These are phyloP conservation scores for Hartigia nigra DNA, from an alignment of 2,888 invertebrate species.

Conservation along the genomic window DNA sequence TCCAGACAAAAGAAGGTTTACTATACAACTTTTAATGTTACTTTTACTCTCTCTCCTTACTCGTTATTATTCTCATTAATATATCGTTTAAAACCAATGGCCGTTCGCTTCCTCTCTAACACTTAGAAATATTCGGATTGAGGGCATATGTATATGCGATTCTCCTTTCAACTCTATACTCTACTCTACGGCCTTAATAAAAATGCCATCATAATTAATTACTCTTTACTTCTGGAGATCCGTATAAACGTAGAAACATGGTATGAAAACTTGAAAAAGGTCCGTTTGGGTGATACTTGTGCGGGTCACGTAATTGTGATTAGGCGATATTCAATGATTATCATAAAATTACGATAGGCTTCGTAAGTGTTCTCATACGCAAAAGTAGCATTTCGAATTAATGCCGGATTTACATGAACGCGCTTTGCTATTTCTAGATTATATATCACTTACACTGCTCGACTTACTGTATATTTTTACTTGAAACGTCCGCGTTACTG, in stretches of 20 bases:
- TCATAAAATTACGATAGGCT: slow-evolving; percentile 57
- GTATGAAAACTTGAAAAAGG: slow-evolving; percentile 63
- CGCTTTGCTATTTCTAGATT: slow-evolving; percentile 59
- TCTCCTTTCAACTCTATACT: slow-evolving; percentile 39
- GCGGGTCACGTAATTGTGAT: slow-evolving; percentile 53
- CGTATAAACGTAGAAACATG: slow-evolving; percentile 64
- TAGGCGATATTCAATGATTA: slow-evolving; percentile 60
- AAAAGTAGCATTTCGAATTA: slow-evolving; percentile 56
- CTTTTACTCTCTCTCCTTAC: slow-evolving; percentile 48
- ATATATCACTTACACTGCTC: slow-evolving; percentile 62
- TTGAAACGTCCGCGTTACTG: not conserved
- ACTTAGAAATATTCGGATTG: slow-evolving; percentile 56
- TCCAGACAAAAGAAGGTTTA: slow-evolving; percentile 58
- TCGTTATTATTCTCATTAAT: slow-evolving; percentile 43
- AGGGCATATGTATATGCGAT: slow-evolving; percentile 50
- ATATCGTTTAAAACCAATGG: slow-evolving; percentile 61
- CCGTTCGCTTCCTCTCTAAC: slow-evolving; percentile 47
- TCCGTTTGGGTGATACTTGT: slow-evolving; percentile 52
- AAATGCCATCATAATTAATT: slow-evolving; percentile 52
- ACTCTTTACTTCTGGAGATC: slow-evolving; percentile 55
- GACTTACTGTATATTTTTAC: slow-evolving; percentile 51
- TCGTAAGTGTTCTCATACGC: slow-evolving; percentile 39
- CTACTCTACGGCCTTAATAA: slow-evolving; percentile 61
- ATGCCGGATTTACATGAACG: slow-evolving; percentile 60
- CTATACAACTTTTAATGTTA: slow-evolving; percentile 63